These are phyloP conservation scores for Thymelicus acteon DNA, from an alignment of 2,888 invertebrate species.

Conservation along the genomic window DNA sequence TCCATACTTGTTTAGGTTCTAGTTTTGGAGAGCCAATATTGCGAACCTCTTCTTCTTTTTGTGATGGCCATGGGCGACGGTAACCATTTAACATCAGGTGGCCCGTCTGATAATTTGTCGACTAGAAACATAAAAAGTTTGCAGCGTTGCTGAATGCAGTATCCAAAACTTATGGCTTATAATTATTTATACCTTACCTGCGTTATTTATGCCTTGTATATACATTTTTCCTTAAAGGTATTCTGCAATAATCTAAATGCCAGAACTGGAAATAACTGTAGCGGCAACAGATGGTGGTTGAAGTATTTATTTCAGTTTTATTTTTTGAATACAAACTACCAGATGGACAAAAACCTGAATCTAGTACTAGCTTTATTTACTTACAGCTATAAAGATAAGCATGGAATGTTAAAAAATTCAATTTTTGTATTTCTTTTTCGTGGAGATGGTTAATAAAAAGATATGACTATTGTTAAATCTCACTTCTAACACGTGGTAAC, in stretches of 20 bases:
- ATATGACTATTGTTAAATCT: too few relatives aligned
- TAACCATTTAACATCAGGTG: too few relatives aligned
- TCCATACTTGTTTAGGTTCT: too few relatives aligned
- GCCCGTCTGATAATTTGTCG: too few relatives aligned
- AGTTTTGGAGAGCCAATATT: too few relatives aligned
- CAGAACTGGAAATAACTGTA: constrained; percentile 22
- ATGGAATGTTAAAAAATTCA: not conserved
- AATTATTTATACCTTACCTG: not conserved
- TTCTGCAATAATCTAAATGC: constrained; percentile 6
- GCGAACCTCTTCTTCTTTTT: too few relatives aligned
- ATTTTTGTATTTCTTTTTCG: too few relatives aligned
- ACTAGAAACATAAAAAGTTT: too few relatives aligned
- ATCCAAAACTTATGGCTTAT: not conserved
- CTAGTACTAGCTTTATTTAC: constrained; percentile 2
- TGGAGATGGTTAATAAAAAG: too few relatives aligned
- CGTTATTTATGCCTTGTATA: not conserved
- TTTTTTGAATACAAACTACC: constrained; percentile 11
- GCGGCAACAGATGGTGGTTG: constrained; percentile 5
- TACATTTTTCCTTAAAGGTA: not conserved
- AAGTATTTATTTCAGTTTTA: not conserved
- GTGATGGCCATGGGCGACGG: too few relatives aligned
- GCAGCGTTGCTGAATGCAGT: not conserved
- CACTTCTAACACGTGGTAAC: too few relatives aligned
- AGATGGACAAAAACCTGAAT: not conserved
- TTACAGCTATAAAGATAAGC: constrained; percentile 5